These are phyloP conservation scores for Leptinotarsa tumamoca DNA, from an alignment of 2,888 invertebrate species.

Conservation along the genomic window DNA sequence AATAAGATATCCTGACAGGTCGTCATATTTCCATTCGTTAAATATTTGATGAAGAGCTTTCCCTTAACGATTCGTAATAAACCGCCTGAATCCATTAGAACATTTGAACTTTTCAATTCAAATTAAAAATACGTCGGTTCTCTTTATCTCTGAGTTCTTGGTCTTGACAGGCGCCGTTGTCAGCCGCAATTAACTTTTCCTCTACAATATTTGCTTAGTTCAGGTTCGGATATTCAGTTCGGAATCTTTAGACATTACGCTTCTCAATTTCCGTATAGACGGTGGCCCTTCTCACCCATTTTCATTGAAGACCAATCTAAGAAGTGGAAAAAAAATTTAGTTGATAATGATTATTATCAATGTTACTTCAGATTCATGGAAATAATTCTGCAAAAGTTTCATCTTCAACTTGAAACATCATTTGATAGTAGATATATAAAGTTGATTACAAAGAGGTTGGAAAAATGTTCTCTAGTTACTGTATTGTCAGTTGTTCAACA, in stretches of 20 bases:
- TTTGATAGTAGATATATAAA: too few species aligned
- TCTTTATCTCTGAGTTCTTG: slow-evolving; percentile 22
- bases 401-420: too few species aligned
- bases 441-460: too few species aligned
- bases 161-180: slow-evolving; percentile 38
- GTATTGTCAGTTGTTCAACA: too few species aligned
- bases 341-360: neutral
- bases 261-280: neutral
- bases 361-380: too few species aligned
- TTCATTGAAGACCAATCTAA: neutral
- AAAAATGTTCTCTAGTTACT: too few species aligned
- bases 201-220: slow-evolving; percentile 36
- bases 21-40: slow-evolving; percentile 51
- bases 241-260: neutral
- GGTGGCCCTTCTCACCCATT: neutral
- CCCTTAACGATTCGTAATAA: slow-evolving; percentile 35
- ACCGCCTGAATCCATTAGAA: slow-evolving; percentile 41
- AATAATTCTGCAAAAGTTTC: too few species aligned
- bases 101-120: slow-evolving; percentile 60
- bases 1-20: slow-evolving; percentile 38
- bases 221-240: slow-evolving; percentile 20
- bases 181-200: slow-evolving; percentile 42
- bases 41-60: slow-evolving; percentile 57
- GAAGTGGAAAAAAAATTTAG: neutral
- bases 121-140: slow-evolving; percentile 45